Evolutionary conservation across 1,140 invertebrate species (phyloP).

Genomic region (Phymastichus coffea): DNA sequence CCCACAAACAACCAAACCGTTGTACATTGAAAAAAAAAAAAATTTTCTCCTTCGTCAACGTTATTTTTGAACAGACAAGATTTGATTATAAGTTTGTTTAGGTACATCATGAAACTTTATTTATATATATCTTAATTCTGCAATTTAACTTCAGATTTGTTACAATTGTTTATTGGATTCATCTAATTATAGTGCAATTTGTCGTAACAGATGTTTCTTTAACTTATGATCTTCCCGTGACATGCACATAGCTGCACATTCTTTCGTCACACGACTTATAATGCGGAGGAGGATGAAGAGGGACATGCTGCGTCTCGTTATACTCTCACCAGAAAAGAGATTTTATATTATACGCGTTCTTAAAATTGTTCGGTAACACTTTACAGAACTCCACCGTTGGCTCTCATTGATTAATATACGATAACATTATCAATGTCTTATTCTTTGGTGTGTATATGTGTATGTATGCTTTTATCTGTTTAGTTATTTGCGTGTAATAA

Average conservation of each 20-base stretch:
- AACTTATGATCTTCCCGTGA: too few species aligned
- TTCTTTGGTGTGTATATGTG: too few species aligned
- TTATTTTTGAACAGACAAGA: background rate
- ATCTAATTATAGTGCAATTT: background rate
- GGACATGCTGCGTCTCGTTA: too few species aligned
- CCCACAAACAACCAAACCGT: background rate
- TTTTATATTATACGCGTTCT: too few species aligned
- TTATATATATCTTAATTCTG: constrained; percentile 2
- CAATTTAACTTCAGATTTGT: background rate
- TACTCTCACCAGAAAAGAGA: too few species aligned
- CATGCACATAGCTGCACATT: too few species aligned
- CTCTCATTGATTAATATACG: too few species aligned
- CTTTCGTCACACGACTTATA: too few species aligned
- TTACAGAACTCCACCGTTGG: constrained; percentile 20
- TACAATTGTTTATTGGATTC: background rate
- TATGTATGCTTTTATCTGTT: too few species aligned
- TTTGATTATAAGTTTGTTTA: background rate
- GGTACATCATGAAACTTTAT: constrained; percentile 12
- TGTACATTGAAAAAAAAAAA: background rate
- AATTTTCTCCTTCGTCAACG: background rate
- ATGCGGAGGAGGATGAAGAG: too few species aligned
- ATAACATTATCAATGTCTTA: too few species aligned
- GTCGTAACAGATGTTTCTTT: background rate
- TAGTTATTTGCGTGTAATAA: too few species aligned
- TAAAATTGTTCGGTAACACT: constrained; percentile 14